Evolutionary conservation across 2,888 invertebrate species (phyloP), one percentile per base, ranked within the genome.

Genomic region (Gnatocerus cornutus): DNA sequence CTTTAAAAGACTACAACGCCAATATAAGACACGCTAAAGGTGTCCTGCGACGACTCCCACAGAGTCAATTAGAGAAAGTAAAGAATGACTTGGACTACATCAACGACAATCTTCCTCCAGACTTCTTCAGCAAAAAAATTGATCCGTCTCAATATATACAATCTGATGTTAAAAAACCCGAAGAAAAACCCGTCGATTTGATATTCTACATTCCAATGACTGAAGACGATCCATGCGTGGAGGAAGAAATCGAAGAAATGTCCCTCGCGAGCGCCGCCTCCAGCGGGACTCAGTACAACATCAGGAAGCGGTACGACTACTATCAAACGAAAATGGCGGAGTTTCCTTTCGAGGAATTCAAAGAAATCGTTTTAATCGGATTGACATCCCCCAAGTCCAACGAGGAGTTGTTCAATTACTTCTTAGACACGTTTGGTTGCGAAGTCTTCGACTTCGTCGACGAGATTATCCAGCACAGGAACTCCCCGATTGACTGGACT

Each of bases 391-490:
- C 71, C 29, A 81, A 79, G 71, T 78, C 80, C 8, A 80, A 81
- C 61, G 80, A 84, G 53, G 93, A 93, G 77, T 85, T 95, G 70
- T 92, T 95, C 82, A 92, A 92, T 80, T 94, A 94, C 84, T 85
- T 98, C 13, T 93, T 97, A 83, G 98, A 98, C 78, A 85, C 97
- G 3, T 87, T 97, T 16, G 98, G 98, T 0, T 96, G 93, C 83
- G 95, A 97, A 75, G 76, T 82, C 21, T 83, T 85, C 70, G 84
- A 84, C 71, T 79, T 84, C 63, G 77, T 85, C 39, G 80, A 77
- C 16, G 80, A 81, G 67, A 79, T 85, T 68, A 78, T 85, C n/a
- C 79, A 79, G 64, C 77, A 84, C 75, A 72, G 84, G 29, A 64
- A 75, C 59, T 70, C 73, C 41, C 73, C 72, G 46, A 79, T 80